Percentiles rank a stretch among this genome's conserved stretches.
phyloP scores from a whole-genome alignment of 2,113 vertebrate species.

The Mesoclemmys tuberculata region DNA sequence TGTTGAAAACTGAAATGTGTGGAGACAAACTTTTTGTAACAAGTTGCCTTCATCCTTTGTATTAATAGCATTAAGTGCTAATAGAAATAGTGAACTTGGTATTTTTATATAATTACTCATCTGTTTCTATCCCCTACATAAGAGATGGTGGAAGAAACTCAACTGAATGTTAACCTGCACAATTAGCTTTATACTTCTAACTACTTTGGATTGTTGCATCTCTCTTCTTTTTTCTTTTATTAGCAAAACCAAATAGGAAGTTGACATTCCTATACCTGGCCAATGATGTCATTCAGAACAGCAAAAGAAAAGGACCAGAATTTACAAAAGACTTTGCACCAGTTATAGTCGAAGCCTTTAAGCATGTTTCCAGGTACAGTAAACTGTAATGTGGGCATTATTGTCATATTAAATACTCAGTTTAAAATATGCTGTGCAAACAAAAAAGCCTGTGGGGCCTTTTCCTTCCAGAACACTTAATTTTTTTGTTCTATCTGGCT shows the following conservation, averaged over 20 bases:
- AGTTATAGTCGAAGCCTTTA: constrained; percentile 96
- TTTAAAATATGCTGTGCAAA: too few relatives aligned
- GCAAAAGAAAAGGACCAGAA: constrained; percentile 98
- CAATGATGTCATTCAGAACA: constrained; percentile 99
- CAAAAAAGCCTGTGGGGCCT: neutral
- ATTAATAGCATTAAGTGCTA: neutral
- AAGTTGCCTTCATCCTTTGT: neutral
- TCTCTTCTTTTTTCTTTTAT: constrained; percentile 37
- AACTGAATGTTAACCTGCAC: neutral
- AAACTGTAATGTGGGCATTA: neutral
- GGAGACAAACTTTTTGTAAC: neutral
- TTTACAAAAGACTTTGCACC: constrained; percentile 98
- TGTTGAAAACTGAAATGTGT: neutral
- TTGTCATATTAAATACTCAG: neutral
- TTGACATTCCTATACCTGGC: constrained; percentile 98
- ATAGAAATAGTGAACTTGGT: neutral
- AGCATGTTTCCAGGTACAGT: constrained; percentile 94
- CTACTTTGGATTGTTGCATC: neutral
- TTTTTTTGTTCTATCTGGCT: neutral
- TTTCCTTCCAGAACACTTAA: neutral
- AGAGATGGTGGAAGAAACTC: neutral
- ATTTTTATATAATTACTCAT: neutral
- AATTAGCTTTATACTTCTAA: neutral
- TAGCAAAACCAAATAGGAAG: constrained; percentile 96
- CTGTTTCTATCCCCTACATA: neutral